Conservation (phyloP, 1,140 invertebrate species). For the Physella acuta region DNA sequence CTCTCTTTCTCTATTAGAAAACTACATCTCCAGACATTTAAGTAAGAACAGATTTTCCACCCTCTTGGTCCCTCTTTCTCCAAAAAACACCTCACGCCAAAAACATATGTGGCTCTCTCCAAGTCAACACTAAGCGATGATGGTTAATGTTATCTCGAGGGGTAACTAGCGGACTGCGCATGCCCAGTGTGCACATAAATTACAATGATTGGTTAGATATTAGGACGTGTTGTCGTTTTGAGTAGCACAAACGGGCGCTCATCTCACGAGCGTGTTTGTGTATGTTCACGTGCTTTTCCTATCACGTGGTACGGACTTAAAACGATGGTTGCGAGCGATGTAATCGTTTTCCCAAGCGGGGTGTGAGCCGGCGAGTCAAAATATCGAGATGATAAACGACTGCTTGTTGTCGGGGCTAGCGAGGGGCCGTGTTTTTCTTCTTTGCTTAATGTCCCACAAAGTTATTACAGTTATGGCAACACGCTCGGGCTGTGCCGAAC, state of each 20-base stretch:
- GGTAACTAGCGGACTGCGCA: too few species aligned
- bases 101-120: too few species aligned
- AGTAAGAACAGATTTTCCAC: too few species aligned
- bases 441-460: not conserved
- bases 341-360: not conserved
- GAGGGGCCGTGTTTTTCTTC: conserved; percentile 1
- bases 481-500: not conserved
- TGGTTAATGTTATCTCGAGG: too few species aligned
- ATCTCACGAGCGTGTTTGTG: not conserved
- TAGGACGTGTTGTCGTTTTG: not conserved
- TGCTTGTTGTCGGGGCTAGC: not conserved
- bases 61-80: too few species aligned
- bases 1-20: too few species aligned
- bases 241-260: not conserved
- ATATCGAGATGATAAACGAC: not conserved
- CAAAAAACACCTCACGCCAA: too few species aligned
- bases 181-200: not conserved
- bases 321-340: not conserved
- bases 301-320: not conserved
- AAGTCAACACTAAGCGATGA: too few species aligned
- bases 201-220: not conserved
- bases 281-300: not conserved
- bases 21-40: too few species aligned
- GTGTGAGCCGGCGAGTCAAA: not conserved
- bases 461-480: not conserved